Evolutionary conservation across 2,113 vertebrate species (phyloP).

Genomic region (Aix galericulata): DNA sequence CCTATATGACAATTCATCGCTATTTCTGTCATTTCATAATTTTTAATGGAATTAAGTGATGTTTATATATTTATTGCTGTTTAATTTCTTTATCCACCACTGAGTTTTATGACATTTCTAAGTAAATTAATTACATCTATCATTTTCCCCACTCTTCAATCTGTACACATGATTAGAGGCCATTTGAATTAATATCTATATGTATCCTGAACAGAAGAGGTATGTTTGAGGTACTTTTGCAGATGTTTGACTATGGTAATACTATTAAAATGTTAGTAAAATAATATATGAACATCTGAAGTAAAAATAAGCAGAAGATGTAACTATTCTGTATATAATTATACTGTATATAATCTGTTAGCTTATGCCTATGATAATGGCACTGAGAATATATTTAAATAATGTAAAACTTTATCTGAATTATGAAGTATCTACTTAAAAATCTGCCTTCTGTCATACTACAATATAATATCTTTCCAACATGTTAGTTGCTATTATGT

Average conservation of each 20-base stretch:
- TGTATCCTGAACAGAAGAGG: background rate
- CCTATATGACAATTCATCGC: background rate
- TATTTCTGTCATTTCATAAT: background rate
- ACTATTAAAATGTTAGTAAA: background rate
- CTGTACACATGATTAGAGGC: background rate
- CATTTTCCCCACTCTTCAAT: background rate
- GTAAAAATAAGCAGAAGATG: background rate
- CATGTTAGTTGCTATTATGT: background rate
- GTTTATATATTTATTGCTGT: background rate
- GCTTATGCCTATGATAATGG: background rate
- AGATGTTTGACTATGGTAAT: background rate
- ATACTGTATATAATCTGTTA: background rate
- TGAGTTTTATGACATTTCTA: slow-evolving; percentile 13
- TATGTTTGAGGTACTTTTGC: background rate
- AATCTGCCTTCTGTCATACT: background rate
- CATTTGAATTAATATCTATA: background rate
- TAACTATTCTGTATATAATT: background rate
- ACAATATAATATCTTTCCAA: background rate
- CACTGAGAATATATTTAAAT: background rate
- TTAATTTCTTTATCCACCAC: background rate
- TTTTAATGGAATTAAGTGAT: background rate
- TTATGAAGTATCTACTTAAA: background rate
- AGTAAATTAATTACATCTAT: background rate
- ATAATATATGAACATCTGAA: background rate
- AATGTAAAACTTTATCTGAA: background rate